Evolutionary conservation across 2,113 vertebrate genomes (phyloP).

Genomic region (Uria aalge): DNA sequence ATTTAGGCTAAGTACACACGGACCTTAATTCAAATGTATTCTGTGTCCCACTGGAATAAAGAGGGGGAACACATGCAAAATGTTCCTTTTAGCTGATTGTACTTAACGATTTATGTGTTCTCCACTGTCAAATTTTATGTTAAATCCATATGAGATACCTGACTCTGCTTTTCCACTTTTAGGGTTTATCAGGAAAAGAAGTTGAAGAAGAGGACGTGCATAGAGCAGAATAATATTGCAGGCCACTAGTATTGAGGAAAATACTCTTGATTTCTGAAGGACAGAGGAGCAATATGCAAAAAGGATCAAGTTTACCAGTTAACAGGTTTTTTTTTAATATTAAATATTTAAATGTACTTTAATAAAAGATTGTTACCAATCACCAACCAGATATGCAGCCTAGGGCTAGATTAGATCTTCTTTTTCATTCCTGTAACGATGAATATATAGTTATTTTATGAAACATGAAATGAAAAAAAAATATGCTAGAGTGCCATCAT

Average conservation of each 20-base stretch:
- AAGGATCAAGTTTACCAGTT: not conserved
- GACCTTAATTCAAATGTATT: constrained; percentile 26
- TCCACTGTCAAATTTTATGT: not conserved
- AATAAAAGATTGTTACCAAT: not conserved
- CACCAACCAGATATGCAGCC: not conserved
- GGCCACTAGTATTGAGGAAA: not conserved
- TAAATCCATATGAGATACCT: not conserved
- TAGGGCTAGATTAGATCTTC: not conserved
- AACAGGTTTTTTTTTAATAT: not conserved
- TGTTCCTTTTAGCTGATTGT: not conserved
- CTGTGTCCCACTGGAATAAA: not conserved
- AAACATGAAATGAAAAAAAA: not conserved
- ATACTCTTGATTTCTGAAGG: not conserved
- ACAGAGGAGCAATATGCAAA: not conserved
- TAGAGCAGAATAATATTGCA: not conserved
- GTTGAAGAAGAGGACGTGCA: not conserved
- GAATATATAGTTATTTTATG: not conserved
- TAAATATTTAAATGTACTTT: not conserved
- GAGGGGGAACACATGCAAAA: not conserved
- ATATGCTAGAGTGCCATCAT: not conserved
- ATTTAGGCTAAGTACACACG: constrained; percentile 22
- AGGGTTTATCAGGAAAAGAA: not conserved
- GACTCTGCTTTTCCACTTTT: not conserved
- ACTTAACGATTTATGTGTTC: not conserved
- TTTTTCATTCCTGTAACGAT: not conserved